phyloP scores from a whole-genome alignment of 2,797 vertebrate genomes.

The Micromesistius poutassou region DNA sequence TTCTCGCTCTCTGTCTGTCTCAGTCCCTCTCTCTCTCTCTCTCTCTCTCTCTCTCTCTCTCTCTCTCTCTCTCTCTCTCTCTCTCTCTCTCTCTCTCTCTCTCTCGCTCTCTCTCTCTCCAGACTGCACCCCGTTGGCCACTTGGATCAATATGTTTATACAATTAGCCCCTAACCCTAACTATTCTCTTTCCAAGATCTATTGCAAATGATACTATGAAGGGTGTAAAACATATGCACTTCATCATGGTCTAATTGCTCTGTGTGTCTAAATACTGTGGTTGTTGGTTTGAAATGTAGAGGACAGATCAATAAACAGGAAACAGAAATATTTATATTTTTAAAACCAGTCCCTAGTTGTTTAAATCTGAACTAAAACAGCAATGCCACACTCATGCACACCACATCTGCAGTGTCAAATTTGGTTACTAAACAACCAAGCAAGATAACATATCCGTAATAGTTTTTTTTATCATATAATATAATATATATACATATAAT shows the following conservation, averaged over 20 bases:
- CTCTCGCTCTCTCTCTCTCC: neutral
- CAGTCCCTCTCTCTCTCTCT: constrained; percentile 16
- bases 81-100: constrained; percentile 4
- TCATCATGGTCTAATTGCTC: constrained; percentile 12
- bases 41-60: constrained; percentile 6
- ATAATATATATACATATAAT: too few relatives aligned
- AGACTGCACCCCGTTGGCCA: too few relatives aligned
- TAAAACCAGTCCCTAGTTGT: too few relatives aligned
- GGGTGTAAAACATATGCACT: neutral
- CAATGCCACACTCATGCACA: too few relatives aligned
- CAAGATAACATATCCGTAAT: too few relatives aligned
- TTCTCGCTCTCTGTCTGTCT: neutral
- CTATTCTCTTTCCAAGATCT: neutral
- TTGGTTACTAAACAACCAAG: too few relatives aligned
- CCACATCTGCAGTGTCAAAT: too few relatives aligned
- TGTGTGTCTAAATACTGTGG: constrained; percentile 26
- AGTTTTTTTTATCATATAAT: too few relatives aligned
- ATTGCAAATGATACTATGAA: neutral
- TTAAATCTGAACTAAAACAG: too few relatives aligned
- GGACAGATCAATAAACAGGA: neutral
- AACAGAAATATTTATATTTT: neutral
- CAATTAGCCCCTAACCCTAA: neutral
- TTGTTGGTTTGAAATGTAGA: neutral
- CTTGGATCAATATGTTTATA: neutral
- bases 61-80: constrained; percentile 15